These are phyloP conservation scores for Micrasema minimum DNA, from an alignment of 1,140 invertebrate genomes.

Conservation along the genomic window DNA sequence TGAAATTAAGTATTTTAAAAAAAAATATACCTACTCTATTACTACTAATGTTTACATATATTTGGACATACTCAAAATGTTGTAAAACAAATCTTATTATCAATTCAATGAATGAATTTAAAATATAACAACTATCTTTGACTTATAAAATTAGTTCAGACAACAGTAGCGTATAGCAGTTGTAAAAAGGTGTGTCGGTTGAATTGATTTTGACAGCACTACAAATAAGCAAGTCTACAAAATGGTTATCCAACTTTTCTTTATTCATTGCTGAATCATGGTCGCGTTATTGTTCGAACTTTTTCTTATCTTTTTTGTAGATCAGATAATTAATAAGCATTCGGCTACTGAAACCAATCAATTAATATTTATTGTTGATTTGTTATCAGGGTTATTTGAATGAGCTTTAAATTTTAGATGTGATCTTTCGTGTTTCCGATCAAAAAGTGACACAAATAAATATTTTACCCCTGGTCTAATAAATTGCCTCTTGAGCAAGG, in stretches of 20 bases:
- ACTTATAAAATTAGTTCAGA: no score
- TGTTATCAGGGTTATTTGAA: no score
- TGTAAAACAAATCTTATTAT: neutral
- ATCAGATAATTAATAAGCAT: constrained; percentile 11
- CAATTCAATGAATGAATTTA: neutral
- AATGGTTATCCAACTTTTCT: constrained; percentile 3
- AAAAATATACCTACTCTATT: no score
- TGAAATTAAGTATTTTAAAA: no score
- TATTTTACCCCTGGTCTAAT: no score
- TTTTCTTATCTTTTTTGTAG: neutral
- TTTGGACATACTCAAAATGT: no score
- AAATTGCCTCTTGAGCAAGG: no score
- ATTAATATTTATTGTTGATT: constrained; percentile 1
- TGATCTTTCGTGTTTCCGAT: no score
- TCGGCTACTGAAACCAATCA: constrained; percentile 21
- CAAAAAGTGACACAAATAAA: no score
- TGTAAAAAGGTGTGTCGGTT: constrained; percentile 2
- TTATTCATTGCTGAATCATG: constrained; percentile 15
- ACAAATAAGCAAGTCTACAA: neutral
- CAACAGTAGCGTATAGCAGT: no score
- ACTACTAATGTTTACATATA: no score
- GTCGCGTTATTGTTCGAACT: neutral
- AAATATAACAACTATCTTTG: neutral
- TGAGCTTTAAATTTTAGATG: no score
- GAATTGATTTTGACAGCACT: neutral